A percentile compares a stretch with the other conserved stretches of the same genome.
Evolutionary conservation across 2,797 vertebrate genomes (phyloP).

Genomic region (Eospalax fontanierii): DNA sequence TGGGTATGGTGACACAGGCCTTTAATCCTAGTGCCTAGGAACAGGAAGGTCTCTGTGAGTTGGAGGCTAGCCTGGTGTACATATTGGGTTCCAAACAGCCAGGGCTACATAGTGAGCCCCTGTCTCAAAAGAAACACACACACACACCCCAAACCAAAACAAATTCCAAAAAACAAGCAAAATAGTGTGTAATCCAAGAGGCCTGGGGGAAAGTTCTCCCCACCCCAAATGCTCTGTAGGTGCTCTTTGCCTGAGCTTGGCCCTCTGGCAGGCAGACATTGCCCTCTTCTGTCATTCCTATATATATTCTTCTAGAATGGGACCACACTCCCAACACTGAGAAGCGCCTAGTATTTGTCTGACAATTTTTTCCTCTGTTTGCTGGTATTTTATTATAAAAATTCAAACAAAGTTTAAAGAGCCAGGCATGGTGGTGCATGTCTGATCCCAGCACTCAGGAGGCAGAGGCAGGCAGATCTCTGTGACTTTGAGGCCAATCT

Average conservation of each 20-base stretch:
- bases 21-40: no score
- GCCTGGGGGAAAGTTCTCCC: neutral
- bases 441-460: no score
- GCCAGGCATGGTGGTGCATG: neutral
- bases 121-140: neutral
- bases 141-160: no score
- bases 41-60: no score
- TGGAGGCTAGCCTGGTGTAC: no score
- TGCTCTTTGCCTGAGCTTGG: neutral
- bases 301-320: neutral
- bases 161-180: neutral
- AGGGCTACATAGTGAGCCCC: no score
- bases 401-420: neutral
- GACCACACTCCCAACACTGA: neutral
- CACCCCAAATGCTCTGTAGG: neutral
- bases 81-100: no score
- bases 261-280: neutral
- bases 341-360: neutral
- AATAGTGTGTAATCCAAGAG: neutral
- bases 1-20: no score
- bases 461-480: no score
- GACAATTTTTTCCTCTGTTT: neutral
- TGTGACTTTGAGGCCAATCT: no score
- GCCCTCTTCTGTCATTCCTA: neutral
- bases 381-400: constrained; percentile 30